These are phyloP conservation scores for Gobio gobio DNA, from an alignment of 2,113 vertebrate species.

Conservation along the genomic window DNA sequence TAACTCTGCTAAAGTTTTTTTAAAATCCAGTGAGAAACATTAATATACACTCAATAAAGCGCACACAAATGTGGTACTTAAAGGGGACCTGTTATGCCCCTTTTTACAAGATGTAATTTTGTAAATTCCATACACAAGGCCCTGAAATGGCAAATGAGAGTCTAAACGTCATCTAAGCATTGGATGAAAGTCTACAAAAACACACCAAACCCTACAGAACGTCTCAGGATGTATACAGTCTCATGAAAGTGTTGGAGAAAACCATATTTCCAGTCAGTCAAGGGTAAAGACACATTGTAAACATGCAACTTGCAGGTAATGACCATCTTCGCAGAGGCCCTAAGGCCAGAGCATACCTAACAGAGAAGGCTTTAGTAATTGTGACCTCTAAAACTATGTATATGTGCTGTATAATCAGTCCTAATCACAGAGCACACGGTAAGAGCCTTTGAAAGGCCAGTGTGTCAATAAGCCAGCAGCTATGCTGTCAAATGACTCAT, in stretches of 20 bases:
- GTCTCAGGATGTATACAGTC: background rate
- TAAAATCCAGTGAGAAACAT: background rate
- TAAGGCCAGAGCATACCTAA: background rate
- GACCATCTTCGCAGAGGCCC: background rate
- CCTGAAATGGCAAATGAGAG: background rate
- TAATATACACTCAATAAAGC: background rate
- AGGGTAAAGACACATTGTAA: background rate
- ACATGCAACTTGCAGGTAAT: background rate
- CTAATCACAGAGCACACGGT: background rate
- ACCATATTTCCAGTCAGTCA: background rate
- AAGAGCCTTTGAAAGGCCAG: background rate
- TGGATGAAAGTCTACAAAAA: background rate
- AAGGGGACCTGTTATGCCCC: no score
- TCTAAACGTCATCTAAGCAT: background rate
- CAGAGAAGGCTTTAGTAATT: background rate
- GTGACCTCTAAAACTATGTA: background rate
- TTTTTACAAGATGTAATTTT: no score
- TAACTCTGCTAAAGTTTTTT: background rate
- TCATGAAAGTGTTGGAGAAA: background rate
- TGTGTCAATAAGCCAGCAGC: slow-evolving; percentile 3
- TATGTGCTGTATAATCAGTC: background rate
- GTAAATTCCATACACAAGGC: background rate
- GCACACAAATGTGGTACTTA: background rate
- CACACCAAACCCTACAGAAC: background rate
- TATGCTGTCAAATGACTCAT: slow-evolving; percentile 27